phyloP scores from a whole-genome alignment of 1,140 invertebrate genomes.

The Harlomillsia oculata region DNA sequence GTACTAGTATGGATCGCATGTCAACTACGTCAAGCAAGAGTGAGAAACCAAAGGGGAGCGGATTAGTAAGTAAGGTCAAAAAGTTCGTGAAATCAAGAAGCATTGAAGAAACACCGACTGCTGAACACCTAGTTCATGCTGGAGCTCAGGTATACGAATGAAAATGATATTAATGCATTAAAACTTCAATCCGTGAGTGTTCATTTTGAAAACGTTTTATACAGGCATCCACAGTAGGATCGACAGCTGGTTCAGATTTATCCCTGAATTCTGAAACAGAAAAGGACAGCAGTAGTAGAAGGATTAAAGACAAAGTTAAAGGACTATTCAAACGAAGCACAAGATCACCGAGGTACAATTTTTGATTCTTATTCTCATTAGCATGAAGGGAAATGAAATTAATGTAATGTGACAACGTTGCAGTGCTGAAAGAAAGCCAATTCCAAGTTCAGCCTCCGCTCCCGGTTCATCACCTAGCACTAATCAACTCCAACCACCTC shows the following conservation, averaged over 20 bases:
- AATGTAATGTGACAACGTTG: not conserved
- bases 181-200: constrained; percentile 8
- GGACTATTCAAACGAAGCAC: constrained; percentile 65
- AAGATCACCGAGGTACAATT: constrained; percentile 29
- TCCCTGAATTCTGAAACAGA: constrained; percentile 58
- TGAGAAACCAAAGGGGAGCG: constrained; percentile 74
- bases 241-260: constrained; percentile 60
- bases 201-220: constrained; percentile 4
- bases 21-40: constrained; percentile 75
- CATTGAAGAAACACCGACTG: constrained; percentile 49
- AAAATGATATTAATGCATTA: constrained; percentile 34
- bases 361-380: not conserved
- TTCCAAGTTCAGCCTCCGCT: not conserved
- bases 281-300: constrained; percentile 54
- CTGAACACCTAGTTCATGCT: constrained; percentile 36
- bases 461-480: no score
- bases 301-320: constrained; percentile 67
- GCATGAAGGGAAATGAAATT: not conserved
- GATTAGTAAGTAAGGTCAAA: constrained; percentile 71
- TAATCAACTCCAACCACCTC: constrained; percentile 12
- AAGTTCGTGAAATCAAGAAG: constrained; percentile 74
- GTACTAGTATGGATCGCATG: constrained; percentile 61
- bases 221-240: constrained; percentile 34
- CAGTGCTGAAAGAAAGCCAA: constrained; percentile 26
- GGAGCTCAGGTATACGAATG: constrained; percentile 37